Conservation (phyloP, 2,797 vertebrate genomes). For the Anabas testudineus region DNA sequence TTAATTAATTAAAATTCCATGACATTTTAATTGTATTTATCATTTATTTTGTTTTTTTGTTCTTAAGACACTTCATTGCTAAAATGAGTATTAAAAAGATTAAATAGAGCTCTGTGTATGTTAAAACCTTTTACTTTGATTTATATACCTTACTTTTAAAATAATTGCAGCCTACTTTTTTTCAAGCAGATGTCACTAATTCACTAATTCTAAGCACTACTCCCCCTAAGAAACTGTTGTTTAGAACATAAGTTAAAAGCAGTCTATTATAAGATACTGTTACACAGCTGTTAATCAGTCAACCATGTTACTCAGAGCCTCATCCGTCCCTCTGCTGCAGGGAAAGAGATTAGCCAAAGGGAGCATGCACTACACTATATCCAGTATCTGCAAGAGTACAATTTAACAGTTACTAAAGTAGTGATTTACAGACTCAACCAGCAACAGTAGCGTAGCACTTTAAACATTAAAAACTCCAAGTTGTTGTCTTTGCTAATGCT, state of each 20-base stretch:
- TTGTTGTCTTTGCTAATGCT: constrained; percentile 32
- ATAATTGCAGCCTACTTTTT: not conserved
- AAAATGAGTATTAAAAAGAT: constrained; percentile 2
- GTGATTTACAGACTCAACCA: constrained; percentile 35
- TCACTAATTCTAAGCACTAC: constrained; percentile 5
- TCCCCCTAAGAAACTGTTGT: not conserved
- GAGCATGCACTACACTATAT: constrained; percentile 53
- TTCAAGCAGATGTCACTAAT: not conserved
- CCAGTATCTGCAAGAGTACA: constrained; percentile 27
- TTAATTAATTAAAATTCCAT: too few relatives aligned
- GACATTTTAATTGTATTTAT: not conserved
- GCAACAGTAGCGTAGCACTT: constrained; percentile 52
- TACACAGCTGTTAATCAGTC: constrained; percentile 9
- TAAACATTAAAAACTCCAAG: constrained; percentile 20
- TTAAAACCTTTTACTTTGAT: too few relatives aligned
- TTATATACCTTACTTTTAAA: too few relatives aligned
- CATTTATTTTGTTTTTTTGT: constrained; percentile 3
- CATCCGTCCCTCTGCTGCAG: constrained; percentile 17
- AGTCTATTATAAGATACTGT: constrained; percentile 3
- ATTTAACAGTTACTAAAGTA: constrained; percentile 40
- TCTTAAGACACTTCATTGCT: not conserved
- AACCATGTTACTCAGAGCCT: constrained; percentile 18
- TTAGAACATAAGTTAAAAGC: constrained; percentile 5
- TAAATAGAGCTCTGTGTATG: not conserved
- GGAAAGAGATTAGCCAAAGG: constrained; percentile 19